Conservation (phyloP, 2,113 vertebrate species). For the Elephas maximus region DNA sequence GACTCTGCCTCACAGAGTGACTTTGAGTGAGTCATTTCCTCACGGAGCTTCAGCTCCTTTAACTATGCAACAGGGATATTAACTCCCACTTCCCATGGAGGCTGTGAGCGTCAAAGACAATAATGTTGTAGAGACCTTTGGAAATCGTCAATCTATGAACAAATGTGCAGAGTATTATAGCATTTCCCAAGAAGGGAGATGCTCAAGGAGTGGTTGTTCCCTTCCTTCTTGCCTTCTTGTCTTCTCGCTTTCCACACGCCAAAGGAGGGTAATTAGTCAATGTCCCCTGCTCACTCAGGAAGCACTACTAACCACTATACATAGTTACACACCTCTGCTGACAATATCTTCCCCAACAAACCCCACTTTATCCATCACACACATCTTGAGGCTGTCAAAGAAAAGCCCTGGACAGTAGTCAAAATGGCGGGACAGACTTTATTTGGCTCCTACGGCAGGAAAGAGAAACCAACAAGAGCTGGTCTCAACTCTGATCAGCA, state of each 20-base stretch:
- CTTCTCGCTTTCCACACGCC: not conserved
- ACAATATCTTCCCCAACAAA: not conserved
- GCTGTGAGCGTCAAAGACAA: fast-evolving
- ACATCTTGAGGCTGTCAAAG: not conserved
- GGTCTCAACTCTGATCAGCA: no score
- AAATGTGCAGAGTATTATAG: not conserved
- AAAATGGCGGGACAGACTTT: no score
- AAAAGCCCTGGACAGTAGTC: no score
- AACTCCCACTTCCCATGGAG: not conserved
- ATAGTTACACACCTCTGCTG: fast-evolving
- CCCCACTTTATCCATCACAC: not conserved
- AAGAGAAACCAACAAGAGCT: no score
- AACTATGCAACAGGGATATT: not conserved
- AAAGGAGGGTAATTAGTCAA: not conserved
- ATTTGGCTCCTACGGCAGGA: no score
- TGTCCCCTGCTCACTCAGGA: not conserved
- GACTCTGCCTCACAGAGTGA: not conserved
- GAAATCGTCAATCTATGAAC: no score
- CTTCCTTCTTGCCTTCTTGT: not conserved
- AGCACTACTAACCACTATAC: no score
- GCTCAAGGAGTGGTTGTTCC: not conserved
- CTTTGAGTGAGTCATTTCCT: not conserved
- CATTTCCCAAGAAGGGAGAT: no score
- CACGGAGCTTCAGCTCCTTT: not conserved
- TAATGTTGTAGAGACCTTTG: not conserved